Evolutionary conservation across 2,888 invertebrate genomes (phyloP).

Genomic region (Apamea epomidion): DNA sequence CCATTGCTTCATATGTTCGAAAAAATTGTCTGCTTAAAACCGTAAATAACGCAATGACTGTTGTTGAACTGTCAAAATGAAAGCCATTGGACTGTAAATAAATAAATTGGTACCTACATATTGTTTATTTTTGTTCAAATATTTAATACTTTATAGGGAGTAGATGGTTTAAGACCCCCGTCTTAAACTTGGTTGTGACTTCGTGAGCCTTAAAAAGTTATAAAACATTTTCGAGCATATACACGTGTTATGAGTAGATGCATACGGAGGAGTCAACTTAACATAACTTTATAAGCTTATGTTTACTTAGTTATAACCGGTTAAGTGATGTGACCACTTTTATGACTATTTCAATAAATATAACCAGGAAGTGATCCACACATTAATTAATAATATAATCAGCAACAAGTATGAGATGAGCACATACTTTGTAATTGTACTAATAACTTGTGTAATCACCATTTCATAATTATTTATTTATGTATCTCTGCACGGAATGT

Average conservation of each 20-base stretch:
- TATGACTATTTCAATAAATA: constrained; percentile 41
- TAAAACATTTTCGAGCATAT: neutral
- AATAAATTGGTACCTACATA: neutral
- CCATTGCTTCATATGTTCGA: too few species aligned
- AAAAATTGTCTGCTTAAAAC: too few species aligned
- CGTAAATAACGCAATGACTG: too few species aligned
- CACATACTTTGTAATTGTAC: constrained; percentile 42
- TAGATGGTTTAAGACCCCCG: too few species aligned
- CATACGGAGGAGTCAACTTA: constrained; percentile 5
- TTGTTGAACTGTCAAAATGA: neutral
- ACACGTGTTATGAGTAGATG: neutral
- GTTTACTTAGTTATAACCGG: constrained; percentile 7
- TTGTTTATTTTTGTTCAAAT: neutral
- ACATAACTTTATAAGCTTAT: constrained; percentile 13
- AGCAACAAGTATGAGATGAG: constrained; percentile 46
- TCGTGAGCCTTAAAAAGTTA: neutral
- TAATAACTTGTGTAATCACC: constrained; percentile 53
- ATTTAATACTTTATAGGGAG: neutral
- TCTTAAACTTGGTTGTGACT: neutral
- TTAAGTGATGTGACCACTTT: constrained; percentile 26
- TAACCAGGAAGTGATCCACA: constrained; percentile 55
- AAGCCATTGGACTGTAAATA: neutral
- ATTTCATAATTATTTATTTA: constrained; percentile 50
- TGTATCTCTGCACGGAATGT: constrained; percentile 25
- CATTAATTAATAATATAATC: constrained; percentile 45